These are phyloP conservation scores for Cremastinae sp. DNA, from an alignment of 2,888 invertebrate genomes.

Conservation along the genomic window DNA sequence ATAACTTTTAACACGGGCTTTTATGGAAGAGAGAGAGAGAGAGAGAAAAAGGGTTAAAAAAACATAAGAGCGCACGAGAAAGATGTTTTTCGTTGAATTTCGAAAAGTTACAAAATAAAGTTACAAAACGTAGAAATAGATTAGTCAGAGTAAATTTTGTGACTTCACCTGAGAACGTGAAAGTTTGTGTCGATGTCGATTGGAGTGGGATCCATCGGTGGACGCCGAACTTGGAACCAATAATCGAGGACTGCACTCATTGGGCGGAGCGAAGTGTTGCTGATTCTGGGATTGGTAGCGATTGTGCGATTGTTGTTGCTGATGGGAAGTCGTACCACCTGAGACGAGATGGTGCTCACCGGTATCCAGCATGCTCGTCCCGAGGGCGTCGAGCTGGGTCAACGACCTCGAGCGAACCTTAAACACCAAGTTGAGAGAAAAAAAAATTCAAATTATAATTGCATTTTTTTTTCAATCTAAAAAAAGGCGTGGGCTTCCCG, in stretches of 20 bases:
- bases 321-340: constrained; percentile 73
- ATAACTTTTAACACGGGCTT: no score
- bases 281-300: constrained; percentile 63
- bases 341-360: constrained; percentile 74
- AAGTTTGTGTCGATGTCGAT: constrained; percentile 83
- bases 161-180: constrained; percentile 83
- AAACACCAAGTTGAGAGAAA: constrained; percentile 44
- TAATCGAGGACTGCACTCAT: constrained; percentile 80
- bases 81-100: no score
- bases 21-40: no score
- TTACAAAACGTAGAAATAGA: no score
- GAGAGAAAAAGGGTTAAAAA: no score
- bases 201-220: constrained; percentile 77
- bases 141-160: background rate
- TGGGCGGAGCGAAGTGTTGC: constrained; percentile 70
- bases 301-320: constrained; percentile 80
- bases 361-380: constrained; percentile 80
- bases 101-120: no score
- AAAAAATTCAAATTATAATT: constrained; percentile 17
- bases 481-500: no score
- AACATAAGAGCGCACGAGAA: no score
- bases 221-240: constrained; percentile 80
- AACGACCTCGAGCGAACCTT: constrained; percentile 88
- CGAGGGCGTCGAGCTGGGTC: constrained; percentile 87
- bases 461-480: no score